Base-by-base conservation (phyloP, 2,113 vertebrate species). In the Oryzias melastigma region DNA sequence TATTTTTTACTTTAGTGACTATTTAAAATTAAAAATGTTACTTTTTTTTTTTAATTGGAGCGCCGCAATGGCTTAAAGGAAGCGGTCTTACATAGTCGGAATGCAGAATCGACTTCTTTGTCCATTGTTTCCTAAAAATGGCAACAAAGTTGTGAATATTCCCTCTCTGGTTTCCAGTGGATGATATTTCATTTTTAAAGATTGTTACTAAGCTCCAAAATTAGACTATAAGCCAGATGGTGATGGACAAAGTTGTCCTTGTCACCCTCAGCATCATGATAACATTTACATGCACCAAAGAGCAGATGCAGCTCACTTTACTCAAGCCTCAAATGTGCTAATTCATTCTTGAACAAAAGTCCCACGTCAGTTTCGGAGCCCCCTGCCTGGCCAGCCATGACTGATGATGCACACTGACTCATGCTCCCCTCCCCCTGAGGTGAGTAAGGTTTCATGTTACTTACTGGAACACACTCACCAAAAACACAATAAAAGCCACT, bases 381-480 rank as follows among this genome's bases (percentile, higher is more conserved):
- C 86, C 82, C 61, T 65, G 63, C 16, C 62, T 77, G 77, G 77
- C 80, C 70, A 82, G 90, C 75, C 84, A 52, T 87, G 91, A 92
- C 82, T 90, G 88, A 92, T 91, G 90, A 91, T 84, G 92, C 88
- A 91, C 83, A 80, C 87, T 93, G 88, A 84, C 66, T 93, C 94
- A 95, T 89, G 82, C 22, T 7, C 42, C 89, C 91, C 64, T 79
- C 72, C 77, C 91, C 91, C 87, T 90, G 86, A 90, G 83, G 71
- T 92, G 91, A 92, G 91, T 93, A 87, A 86, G 49, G 66, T 60
- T 76, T 71, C 77, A 74, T 89, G 86, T 89, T 89, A 90, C 86
- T 95, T 94, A 91, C 90, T 87, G 92, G 92, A 95, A 95, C 71
- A 69, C 72, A 54, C 56, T 71, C 64, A 59, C 50, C 59, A 63